A percentile compares a stretch with the other conserved stretches of the same genome.
These are phyloP conservation scores for Chorisops tibialis DNA, from an alignment of 2,888 invertebrate genomes.

Conservation along the genomic window DNA sequence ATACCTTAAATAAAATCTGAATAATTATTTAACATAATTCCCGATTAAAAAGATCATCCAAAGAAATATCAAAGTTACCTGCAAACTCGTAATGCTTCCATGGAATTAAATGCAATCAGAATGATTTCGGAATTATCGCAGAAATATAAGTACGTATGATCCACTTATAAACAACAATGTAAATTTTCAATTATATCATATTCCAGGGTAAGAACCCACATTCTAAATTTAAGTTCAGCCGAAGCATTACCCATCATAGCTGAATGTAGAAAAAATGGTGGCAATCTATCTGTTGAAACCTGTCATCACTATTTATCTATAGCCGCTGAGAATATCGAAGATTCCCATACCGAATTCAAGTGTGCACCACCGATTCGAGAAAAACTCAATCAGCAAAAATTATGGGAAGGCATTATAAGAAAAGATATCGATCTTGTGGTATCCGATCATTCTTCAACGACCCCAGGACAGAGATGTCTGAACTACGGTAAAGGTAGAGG, in stretches of 20 bases:
- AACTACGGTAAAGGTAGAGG: slow-evolving; percentile 52
- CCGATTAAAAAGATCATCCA: slow-evolving; percentile 50
- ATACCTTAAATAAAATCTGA: no score
- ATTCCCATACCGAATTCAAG: slow-evolving; percentile 65
- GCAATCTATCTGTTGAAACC: slow-evolving; percentile 66
- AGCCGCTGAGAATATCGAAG: slow-evolving; percentile 61
- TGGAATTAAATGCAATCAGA: slow-evolving; percentile 66
- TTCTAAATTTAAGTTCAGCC: slow-evolving; percentile 66
- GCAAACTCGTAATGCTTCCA: slow-evolving; percentile 60
- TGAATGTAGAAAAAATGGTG: slow-evolving; percentile 53
- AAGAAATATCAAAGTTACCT: slow-evolving; percentile 63
- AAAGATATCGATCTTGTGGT: slow-evolving; percentile 62
- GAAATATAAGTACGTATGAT: slow-evolving; percentile 55
- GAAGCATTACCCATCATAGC: slow-evolving; percentile 59
- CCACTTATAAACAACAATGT: not conserved
- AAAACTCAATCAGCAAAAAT: slow-evolving; percentile 58
- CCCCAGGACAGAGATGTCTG: slow-evolving; percentile 59
- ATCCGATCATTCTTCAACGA: slow-evolving; percentile 68
- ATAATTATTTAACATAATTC: not conserved
- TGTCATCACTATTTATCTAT: slow-evolving; percentile 70
- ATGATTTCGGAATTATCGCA: slow-evolving; percentile 58
- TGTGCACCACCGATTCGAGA: slow-evolving; percentile 70
- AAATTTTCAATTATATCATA: not conserved
- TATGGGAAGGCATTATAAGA: slow-evolving; percentile 62
- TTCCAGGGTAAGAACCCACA: slow-evolving; percentile 61